Base-by-base conservation (phyloP, 2,113 vertebrate genomes). In the Hippolais icterina region DNA sequence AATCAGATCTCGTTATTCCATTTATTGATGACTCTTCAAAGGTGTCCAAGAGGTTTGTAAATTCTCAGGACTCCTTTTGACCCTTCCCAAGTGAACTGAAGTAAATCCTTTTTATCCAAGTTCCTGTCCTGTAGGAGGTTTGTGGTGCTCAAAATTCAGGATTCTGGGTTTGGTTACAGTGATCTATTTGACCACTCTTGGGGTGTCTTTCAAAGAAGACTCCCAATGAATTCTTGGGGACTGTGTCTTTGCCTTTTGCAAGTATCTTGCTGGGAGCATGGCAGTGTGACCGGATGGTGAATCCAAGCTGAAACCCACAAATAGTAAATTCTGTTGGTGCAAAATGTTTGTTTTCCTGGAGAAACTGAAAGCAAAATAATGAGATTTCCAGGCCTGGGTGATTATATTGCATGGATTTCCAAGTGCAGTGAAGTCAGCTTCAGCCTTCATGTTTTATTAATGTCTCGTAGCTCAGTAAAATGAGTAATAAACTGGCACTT, bases 401-500 rank as follows among this genome's bases (percentile, higher is more conserved):
- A 89, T 68, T 59, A 68, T 31, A 82, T 16, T 82, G 83, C 80
- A 41, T 27, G 44, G 74, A 87, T 94, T 95, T 89, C 83, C 89
- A 91, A 94, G n/a, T 35, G 65, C 87, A 83, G 46, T 79, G 72
- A 81, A 93, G 93, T 79, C 47, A 97, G 72, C 60, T 60, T 87
- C 82, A 74, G 89, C 70, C 65, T 93, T 95, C 77, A 84, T 94
- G 89, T 95, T 95, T 97, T 94, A 94, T 94, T 92, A 94, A 96
- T 91, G 80, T 77, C 64, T 91, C 10, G 66, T 64, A 95, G 81
- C 89, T 84, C 94, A 94, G 83, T 60, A 82, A 96, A 95, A 96
- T 96, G 77, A 95, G 69, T 94, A 95, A 91, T 93, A 97, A 96
- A 95, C 53, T 80, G 70, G 78, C 91, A 91, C 61, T 79, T 93